These are phyloP conservation scores for Protaetia brevitarsis DNA, from an alignment of 1,140 invertebrate species.

Conservation along the genomic window DNA sequence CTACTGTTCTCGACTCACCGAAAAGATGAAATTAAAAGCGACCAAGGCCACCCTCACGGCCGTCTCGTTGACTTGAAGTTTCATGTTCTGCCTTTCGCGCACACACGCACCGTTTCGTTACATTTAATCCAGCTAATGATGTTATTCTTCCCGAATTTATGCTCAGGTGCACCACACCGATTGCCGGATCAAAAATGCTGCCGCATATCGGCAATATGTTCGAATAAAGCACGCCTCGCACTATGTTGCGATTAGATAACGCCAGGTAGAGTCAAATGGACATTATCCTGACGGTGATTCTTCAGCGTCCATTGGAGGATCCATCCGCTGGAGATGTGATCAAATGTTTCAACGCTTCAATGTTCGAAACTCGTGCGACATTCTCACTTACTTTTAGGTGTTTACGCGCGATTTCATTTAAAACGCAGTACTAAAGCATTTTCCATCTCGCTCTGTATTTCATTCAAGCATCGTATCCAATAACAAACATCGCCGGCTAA, in stretches of 20 bases:
- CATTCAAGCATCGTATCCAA: too few relatives aligned
- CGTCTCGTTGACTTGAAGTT: constrained; percentile 31
- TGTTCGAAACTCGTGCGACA: not conserved
- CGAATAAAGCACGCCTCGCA: not conserved
- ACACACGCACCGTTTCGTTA: not conserved
- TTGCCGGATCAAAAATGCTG: not conserved
- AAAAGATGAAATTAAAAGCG: constrained; percentile 33
- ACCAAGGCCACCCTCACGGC: constrained; percentile 30
- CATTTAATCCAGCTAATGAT: not conserved
- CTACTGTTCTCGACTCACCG: constrained; percentile 27
- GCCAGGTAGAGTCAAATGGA: not conserved
- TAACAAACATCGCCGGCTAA: too few relatives aligned
- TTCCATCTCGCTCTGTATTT: not conserved
- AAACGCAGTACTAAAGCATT: not conserved
- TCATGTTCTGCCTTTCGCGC: constrained; percentile 20
- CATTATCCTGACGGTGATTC: not conserved
- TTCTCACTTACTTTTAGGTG: not conserved
- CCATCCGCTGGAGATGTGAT: too few relatives aligned
- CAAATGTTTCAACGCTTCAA: too few relatives aligned
- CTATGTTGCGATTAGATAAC: not conserved
- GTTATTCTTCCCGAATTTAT: not conserved
- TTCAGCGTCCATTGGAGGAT: not conserved
- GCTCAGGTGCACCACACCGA: not conserved
- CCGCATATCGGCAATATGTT: not conserved
- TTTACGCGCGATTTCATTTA: not conserved